Evolutionary conservation across 2,888 invertebrate species (phyloP), one percentile per base, ranked within the genome.

Genomic region (Andrena bucephala): DNA sequence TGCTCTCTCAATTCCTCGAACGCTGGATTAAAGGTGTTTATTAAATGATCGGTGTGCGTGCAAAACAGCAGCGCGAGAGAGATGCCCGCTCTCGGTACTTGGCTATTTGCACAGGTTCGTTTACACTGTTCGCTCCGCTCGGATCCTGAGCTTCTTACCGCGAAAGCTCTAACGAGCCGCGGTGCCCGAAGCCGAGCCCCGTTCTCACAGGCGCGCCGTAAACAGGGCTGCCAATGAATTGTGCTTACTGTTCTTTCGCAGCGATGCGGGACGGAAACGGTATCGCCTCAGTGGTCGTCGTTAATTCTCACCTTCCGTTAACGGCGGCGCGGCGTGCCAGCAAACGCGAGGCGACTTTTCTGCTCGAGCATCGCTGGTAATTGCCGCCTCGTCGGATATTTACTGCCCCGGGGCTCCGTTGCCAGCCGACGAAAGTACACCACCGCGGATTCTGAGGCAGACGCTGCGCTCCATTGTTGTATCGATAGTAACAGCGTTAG

Each of bases 251-350:
- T 87, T 87, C 66, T 81, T 85, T 83, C 79, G 86, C 87, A 85
- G 86, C 85, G 88, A 87, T 83, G 83, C 87, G 85, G 80, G 68
- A 87, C 89, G 89, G 87, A 88, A 89, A 89, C 84, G 82, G 81
- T 83, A 83, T 88, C 88, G 81, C 77, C 69, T 77, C 76, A 78
- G 76, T 81, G 81, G 85, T 83, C 85, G 86, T 88, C 85, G 88
- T 88, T 88, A 88, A 88, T 88, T 88, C 87, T 87, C 88, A 88
- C 88, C 87, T 88, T 82, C 81, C 84, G 87, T 77, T 73, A 73
- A 76, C 75, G 31, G 16, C 66, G 80, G 66, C 77, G 80, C 85
- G 72, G 76, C 83, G 29, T 65, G 74, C 69, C 76, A 66, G 59
- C 84, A 69, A 81, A 81, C 81, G 76, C 82, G 63, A 60, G 36